Evolutionary conservation across 2,113 vertebrate genomes (phyloP), one percentile per base, ranked within the genome.

Genomic region (Microcebus ravelobensis): DNA sequence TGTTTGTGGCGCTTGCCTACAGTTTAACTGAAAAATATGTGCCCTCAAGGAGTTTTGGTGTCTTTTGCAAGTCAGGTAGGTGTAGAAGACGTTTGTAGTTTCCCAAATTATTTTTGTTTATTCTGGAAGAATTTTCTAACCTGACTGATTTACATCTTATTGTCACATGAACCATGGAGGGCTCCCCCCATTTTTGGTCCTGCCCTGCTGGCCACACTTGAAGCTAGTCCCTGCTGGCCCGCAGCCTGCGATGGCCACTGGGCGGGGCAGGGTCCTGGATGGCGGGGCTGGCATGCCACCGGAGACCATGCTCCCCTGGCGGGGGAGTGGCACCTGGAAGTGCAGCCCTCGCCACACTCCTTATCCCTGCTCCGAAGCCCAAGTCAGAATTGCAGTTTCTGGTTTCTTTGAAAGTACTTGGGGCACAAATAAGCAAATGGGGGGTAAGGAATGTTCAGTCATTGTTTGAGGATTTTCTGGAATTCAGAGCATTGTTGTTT

Each of bases 401-500:
- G 34, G 48, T 97, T 98, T 98, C 98, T 97, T 98, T 98, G 98
- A 97, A 98, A 98, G 92, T 34, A 0, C 91, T 61, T n/a, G 76
- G 52, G 94, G 94, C 97, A 95, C 89, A 97, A 95, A 96, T 90
- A 98, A 98, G 96, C 63, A 20, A 65, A 95, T 84, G 82, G 85
- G 94, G 92, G 71, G 39, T 31, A 81, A 97, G 95, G 76, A 97
- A 98, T 97, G 71, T 96, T 50, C 96, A 98, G 80, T 94, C 97
- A 98, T 98, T 99, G 98, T 98, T 98, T 93, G 95, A 85, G 45
- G 93, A 96, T 97, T 90, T 96, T 98, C 95, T 98, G 98, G 99
- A 99, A 99, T 99, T 98, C 90, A 91, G 88, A 96, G 96, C 96
- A 98, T 98, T 99, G 98, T 99, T 98, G 97, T 98, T 96, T 61